These are phyloP conservation scores for Serinus canaria DNA, from an alignment of 2,113 vertebrate genomes.

Conservation along the genomic window DNA sequence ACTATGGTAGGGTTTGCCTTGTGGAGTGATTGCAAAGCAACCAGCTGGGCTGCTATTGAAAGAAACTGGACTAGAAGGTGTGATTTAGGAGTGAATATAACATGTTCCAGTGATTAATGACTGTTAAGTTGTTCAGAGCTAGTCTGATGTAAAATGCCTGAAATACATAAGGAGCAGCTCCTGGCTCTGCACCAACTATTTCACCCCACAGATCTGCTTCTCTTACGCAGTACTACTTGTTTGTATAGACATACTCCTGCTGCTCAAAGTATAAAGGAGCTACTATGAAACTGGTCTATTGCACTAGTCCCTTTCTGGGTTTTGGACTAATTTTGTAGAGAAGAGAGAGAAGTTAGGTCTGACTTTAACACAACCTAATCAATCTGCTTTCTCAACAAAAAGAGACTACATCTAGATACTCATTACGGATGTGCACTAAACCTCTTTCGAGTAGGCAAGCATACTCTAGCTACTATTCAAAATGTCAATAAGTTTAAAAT, in stretches of 20 bases:
- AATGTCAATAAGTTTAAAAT: neutral
- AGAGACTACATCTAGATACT: neutral
- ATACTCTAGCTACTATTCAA: neutral
- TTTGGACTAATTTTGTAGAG: neutral
- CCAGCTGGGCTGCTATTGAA: neutral
- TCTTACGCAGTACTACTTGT: rapidly evolving
- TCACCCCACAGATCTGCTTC: neutral
- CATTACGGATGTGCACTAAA: neutral
- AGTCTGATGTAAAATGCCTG: neutral
- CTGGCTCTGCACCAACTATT: neutral
- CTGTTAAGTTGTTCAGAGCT: neutral
- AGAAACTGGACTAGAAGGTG: neutral
- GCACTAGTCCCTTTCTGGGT: neutral
- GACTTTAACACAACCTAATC: neutral
- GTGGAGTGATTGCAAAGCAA: neutral
- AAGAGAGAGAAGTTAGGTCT: neutral
- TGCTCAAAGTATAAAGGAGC: neutral
- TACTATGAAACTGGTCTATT: neutral
- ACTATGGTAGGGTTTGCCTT: neutral
- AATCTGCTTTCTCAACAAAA: neutral
- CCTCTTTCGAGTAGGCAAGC: neutral
- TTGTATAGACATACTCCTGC: neutral
- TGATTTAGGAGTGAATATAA: neutral
- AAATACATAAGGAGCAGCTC: neutral
- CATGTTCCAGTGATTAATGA: neutral